A percentile compares a stretch with the other conserved stretches of the same genome.
Evolutionary conservation across 2,113 vertebrate species (phyloP).

Genomic region (Cathartes aura): DNA sequence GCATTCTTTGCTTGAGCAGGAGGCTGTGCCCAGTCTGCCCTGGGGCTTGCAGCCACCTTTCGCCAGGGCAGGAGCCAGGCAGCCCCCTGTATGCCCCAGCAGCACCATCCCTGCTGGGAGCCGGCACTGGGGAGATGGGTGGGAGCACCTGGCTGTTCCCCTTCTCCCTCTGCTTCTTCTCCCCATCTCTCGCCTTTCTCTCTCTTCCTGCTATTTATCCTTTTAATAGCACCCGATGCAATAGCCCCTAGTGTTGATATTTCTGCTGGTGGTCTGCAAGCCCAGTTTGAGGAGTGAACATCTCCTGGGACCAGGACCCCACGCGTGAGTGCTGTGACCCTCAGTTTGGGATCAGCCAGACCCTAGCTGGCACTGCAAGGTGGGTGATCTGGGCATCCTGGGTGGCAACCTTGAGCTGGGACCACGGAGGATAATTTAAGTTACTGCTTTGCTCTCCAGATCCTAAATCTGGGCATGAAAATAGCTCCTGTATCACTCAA

Average conservation of each 20-base stretch:
- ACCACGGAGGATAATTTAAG: not conserved
- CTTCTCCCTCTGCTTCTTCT: not conserved
- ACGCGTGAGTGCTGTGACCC: not conserved
- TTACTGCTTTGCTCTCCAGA: not conserved
- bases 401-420: not conserved
- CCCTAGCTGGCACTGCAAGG: not conserved
- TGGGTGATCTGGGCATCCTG: not conserved
- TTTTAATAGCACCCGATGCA: not conserved
- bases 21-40: not conserved
- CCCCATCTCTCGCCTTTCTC: not conserved
- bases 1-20: not conserved
- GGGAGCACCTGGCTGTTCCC: not conserved
- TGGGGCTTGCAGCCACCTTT: not conserved
- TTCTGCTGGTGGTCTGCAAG: not conserved
- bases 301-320: not conserved
- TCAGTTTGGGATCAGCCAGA: not conserved
- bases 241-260: fast-evolving
- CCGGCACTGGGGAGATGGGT: not conserved
- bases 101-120: not conserved
- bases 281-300: not conserved
- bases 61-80: not conserved
- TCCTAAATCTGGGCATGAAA: not conserved
- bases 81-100: not conserved
- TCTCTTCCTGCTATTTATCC: not conserved
- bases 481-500: not conserved